Evolutionary conservation across 1,140 invertebrate species (phyloP).

Genomic region (Aculops lycopersici): DNA sequence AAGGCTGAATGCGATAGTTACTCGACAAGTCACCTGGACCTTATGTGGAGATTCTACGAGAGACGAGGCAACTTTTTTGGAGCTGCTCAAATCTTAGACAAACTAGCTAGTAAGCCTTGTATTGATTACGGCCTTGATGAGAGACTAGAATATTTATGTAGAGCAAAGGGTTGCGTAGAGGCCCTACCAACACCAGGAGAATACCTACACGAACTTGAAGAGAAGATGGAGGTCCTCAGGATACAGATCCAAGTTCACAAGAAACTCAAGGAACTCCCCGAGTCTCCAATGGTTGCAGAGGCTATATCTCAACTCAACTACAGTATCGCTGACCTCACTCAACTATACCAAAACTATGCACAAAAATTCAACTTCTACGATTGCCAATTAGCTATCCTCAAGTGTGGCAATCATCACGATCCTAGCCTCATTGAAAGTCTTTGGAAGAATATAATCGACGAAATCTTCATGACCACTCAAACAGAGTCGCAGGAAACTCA

Average conservation of each 20-base stretch:
- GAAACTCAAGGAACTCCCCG: slow-evolving; percentile 20
- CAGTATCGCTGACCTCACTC: slow-evolving; percentile 22
- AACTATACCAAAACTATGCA: slow-evolving; percentile 30
- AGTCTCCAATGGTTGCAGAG: slow-evolving; percentile 16
- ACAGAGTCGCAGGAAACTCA: slow-evolving; percentile 6
- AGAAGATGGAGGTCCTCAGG: slow-evolving; percentile 54
- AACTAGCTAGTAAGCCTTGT: slow-evolving; percentile 46
- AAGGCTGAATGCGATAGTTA: slow-evolving; percentile 17
- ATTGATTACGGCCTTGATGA: slow-evolving; percentile 21
- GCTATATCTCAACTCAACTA: slow-evolving; percentile 20
- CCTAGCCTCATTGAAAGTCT: slow-evolving; percentile 20
- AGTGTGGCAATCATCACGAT: slow-evolving; percentile 21
- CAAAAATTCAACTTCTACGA: slow-evolving; percentile 20
- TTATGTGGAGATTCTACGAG: slow-evolving; percentile 86
- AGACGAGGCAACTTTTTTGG: slow-evolving; percentile 57
- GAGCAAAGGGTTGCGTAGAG: slow-evolving; percentile 75
- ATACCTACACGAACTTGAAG: slow-evolving; percentile 61
- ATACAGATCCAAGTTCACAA: slow-evolving; percentile 35
- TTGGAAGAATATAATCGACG: slow-evolving; percentile 22
- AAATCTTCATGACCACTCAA: slow-evolving; percentile 10
- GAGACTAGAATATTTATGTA: slow-evolving; percentile 55
- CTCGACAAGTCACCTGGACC: slow-evolving; percentile 30
- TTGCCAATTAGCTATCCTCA: slow-evolving; percentile 22
- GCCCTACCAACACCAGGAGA: slow-evolving; percentile 33
- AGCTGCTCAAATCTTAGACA: slow-evolving; percentile 62